Evolutionary conservation across 2,888 invertebrate species (phyloP).

Genomic region (Chirona hameri): DNA sequence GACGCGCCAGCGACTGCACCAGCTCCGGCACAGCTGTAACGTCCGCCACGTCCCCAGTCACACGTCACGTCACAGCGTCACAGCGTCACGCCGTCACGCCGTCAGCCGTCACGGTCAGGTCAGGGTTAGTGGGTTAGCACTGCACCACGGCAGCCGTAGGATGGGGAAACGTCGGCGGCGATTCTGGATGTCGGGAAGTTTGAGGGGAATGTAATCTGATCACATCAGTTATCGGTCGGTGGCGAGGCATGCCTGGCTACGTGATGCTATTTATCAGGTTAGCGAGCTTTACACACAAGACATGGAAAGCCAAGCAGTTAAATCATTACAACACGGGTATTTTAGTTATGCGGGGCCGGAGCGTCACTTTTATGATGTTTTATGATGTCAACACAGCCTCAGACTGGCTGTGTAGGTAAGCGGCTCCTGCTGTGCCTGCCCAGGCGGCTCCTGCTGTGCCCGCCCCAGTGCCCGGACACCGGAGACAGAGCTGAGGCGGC

Average conservation of each 20-base stretch:
- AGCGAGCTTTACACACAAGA: background rate
- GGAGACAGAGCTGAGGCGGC: too few relatives aligned
- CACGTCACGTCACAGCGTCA: slow-evolving; percentile 30
- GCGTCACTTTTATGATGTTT: too few relatives aligned
- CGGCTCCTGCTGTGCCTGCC: background rate
- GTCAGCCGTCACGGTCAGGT: background rate
- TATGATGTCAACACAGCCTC: too few relatives aligned
- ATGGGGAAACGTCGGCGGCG: background rate
- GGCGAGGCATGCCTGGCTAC: background rate
- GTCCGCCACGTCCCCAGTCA: background rate
- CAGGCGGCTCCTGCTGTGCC: background rate
- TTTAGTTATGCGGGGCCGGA: too few relatives aligned
- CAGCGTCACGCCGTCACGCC: too few relatives aligned
- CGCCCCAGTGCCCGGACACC: background rate
- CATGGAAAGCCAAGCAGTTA: background rate
- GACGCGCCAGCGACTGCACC: background rate
- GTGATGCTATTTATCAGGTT: background rate
- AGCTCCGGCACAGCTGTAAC: slow-evolving; percentile 31
- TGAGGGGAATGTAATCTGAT: background rate
- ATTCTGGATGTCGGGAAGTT: background rate
- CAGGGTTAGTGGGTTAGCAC: background rate
- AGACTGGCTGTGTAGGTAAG: background rate
- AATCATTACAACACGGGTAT: too few relatives aligned
- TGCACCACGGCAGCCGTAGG: background rate
- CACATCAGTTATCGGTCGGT: background rate